phyloP scores from a whole-genome alignment of 2,797 vertebrate species.

The Anguilla marmorata region DNA sequence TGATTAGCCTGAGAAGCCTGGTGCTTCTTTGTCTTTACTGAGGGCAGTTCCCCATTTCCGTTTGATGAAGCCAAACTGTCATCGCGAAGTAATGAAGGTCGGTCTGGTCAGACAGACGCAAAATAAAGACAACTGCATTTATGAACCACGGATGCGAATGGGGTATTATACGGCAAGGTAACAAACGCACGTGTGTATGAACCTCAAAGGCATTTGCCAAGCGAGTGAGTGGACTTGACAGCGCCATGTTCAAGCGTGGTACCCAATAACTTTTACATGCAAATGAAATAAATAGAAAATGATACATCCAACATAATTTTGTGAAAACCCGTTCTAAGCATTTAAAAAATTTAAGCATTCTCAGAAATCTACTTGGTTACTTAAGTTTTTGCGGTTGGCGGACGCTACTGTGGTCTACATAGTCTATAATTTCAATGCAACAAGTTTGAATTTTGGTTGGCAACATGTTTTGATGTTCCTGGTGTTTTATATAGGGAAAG shows the following conservation, averaged over 20 bases:
- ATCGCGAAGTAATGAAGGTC: not conserved
- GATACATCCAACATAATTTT: not conserved
- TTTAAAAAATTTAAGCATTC: not conserved
- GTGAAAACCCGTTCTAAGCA: not conserved
- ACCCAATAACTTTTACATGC: not conserved
- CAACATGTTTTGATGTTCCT: not conserved
- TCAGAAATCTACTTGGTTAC: not conserved
- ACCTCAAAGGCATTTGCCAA: slow-evolving; percentile 6
- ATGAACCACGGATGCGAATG: not conserved
- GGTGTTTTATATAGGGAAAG: not conserved
- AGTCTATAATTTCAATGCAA: not conserved
- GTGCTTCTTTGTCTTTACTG: slow-evolving; percentile 24
- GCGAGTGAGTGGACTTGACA: not conserved
- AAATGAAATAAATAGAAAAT: not conserved
- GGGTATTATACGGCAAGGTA: not conserved
- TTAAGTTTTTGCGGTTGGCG: not conserved
- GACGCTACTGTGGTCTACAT: not conserved
- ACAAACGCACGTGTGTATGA: slow-evolving; percentile 11
- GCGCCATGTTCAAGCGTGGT: not conserved
- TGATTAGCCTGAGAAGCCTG: slow-evolving; percentile 28
- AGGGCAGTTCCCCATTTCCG: slow-evolving; percentile 22
- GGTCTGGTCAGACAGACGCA: not conserved
- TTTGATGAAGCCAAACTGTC: not conserved
- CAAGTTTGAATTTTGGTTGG: not conserved
- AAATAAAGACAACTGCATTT: slow-evolving; percentile 14